Evolutionary conservation across 2,113 vertebrate species (phyloP).

Genomic region (Verasper variegatus): DNA sequence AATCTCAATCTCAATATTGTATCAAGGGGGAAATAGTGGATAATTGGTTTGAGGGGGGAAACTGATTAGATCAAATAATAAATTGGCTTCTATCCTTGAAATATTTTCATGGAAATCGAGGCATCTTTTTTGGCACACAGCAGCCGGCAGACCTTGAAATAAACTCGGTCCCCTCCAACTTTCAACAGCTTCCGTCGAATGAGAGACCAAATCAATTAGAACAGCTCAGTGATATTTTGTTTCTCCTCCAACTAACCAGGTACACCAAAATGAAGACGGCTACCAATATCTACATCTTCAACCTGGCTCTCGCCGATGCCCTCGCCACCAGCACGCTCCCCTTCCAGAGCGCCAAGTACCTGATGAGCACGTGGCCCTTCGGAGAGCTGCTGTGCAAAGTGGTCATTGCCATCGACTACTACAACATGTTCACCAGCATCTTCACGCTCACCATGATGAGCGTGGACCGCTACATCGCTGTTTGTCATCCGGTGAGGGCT

Average conservation of each 20-base stretch:
- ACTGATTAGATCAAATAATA: conserved; percentile 15
- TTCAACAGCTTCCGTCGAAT: not conserved
- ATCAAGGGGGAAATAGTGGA: not conserved
- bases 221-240: not conserved
- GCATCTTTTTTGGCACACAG: not conserved
- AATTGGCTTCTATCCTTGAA: conserved; percentile 24
- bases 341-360: conserved; percentile 96
- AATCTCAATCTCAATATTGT: not conserved
- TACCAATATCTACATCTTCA: conserved; percentile 99
- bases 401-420: conserved; percentile 95
- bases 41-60: conserved; percentile 18
- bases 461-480: conserved; percentile 94
- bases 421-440: conserved; percentile 99
- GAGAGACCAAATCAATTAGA: not conserved
- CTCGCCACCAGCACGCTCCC: conserved; percentile 95
- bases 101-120: not conserved
- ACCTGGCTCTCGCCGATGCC: conserved; percentile 92
- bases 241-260: conserved; percentile 76
- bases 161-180: not conserved
- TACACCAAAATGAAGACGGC: conserved; percentile 99
- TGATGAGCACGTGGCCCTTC: conserved; percentile 97
- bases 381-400: conserved; percentile 92
- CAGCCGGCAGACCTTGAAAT: conserved; percentile 13
- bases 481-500: conserved; percentile 94
- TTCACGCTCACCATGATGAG: conserved; percentile 99